Conservation (phyloP, 2,797 vertebrate genomes). For the Cyclura pinguis region DNA sequence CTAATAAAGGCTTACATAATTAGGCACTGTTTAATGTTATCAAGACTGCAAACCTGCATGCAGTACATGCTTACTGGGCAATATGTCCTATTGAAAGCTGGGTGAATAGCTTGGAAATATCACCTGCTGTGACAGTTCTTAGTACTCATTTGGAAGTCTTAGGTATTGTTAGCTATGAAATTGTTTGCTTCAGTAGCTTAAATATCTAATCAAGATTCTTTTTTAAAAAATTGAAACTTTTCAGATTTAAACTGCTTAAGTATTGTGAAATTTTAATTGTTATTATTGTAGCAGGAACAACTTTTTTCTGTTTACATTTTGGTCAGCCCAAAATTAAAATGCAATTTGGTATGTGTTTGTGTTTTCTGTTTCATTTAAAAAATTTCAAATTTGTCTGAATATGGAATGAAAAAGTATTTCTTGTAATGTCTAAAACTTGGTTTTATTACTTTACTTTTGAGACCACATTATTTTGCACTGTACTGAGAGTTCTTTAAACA, state of each 20-base stretch:
- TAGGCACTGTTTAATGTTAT: not conserved
- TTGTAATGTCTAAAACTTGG: not conserved
- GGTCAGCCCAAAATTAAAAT: not conserved
- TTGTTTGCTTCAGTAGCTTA: not conserved
- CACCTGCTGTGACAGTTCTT: not conserved
- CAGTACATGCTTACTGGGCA: not conserved
- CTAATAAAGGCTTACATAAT: not conserved
- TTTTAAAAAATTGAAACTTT: not conserved
- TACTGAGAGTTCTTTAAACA: not conserved
- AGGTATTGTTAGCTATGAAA: not conserved
- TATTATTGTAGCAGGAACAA: not conserved
- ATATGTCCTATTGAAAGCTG: not conserved
- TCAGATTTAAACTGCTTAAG: not conserved
- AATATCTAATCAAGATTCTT: not conserved
- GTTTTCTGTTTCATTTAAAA: not conserved
- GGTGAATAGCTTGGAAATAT: not conserved
- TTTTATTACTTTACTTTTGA: slow-evolving; percentile 2
- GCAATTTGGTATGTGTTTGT: not conserved
- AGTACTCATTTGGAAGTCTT: not conserved
- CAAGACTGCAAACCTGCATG: not conserved
- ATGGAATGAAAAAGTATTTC: not conserved
- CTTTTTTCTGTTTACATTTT: not conserved
- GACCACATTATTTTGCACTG: not conserved
- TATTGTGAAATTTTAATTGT: not conserved
- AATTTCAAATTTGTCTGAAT: not conserved